Base-by-base conservation (phyloP, 2,797 vertebrate genomes). In the Dendrocincla tyrannina region DNA sequence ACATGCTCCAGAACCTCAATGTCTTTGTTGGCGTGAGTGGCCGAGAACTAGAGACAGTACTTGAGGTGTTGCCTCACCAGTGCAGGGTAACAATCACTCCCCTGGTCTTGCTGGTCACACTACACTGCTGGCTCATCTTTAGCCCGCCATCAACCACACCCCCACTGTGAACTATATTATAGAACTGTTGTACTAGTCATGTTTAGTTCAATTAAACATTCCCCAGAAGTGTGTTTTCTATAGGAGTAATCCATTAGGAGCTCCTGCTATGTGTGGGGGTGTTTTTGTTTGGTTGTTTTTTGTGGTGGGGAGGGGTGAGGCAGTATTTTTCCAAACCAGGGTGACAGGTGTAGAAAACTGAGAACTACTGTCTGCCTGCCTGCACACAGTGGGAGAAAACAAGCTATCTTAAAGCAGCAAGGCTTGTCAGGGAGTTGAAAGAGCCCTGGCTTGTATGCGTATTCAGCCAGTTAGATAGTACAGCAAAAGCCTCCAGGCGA, bases 371-470 rank as follows among this genome's bases (percentile, higher is more conserved):
- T 73, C 27, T 4, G 32, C 20, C 32, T 44, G 82, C 73, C 27
- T 88, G 50, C 60, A 74, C 13, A 20, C 0, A 1, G 17, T 3
- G 1, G 4, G 64, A 85, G 55, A 83, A 92, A 41, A 85, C 6
- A 47, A 1, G 30, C 35, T 72, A 7, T 37, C 39, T 47, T 67
- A 91, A 70, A 92, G 81, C 55, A 64, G 59, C 27, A 56, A 60
- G 37, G 44, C 60, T 93, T 81, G 66, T 50, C 41, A 41, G 23
- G 49, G 78, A 89, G 92, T 95, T 93, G 46, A 93, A 94, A 93
- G 52, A 89, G 46, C 69, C 47, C 28, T 8, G 33, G 62, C n/a
- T 73, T 22, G 37, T 33, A 79, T 68, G 93, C 0, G 0, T 30
- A 53, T 63, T 58, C 87, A 92, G 78, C 46, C 94, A 64, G 91